Evolutionary conservation across 2,113 vertebrate genomes (phyloP).

Genomic region (Macquaria ambigua): DNA sequence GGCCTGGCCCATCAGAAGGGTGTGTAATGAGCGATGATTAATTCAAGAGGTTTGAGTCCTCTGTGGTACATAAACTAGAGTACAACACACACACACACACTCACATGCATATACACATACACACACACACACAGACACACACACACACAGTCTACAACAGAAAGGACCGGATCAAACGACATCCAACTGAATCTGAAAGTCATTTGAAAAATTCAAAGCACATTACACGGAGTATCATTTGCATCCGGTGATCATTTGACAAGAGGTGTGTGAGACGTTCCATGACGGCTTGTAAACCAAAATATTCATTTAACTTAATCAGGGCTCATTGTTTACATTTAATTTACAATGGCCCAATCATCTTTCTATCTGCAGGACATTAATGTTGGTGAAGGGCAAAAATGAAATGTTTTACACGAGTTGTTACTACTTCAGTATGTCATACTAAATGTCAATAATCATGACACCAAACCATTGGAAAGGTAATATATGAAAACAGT

Average conservation of each 20-base stretch:
- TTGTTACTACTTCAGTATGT: too few relatives aligned
- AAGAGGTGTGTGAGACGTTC: neutral
- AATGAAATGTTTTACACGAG: too few relatives aligned
- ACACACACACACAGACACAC: neutral
- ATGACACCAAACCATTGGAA: neutral
- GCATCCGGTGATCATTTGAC: neutral
- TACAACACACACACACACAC: neutral
- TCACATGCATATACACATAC: neutral
- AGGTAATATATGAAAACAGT: neutral
- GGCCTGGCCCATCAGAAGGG: constrained; percentile 41
- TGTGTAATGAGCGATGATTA: constrained; percentile 49
- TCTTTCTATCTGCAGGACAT: neutral
- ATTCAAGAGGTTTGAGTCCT: constrained; percentile 51
- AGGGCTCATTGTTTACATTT: neutral
- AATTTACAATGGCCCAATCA: neutral
- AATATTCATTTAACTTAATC: neutral
- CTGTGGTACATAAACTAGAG: neutral
- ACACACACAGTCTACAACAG: neutral
- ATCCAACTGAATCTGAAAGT: neutral
- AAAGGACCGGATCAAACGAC: neutral
- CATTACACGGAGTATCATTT: too few relatives aligned
- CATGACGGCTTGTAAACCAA: neutral
- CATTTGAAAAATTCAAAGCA: too few relatives aligned
- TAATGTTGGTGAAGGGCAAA: neutral
- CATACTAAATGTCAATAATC: too few relatives aligned